Evolutionary conservation across 2,113 vertebrate genomes (phyloP).

Genomic region (Zapus hudsonius): DNA sequence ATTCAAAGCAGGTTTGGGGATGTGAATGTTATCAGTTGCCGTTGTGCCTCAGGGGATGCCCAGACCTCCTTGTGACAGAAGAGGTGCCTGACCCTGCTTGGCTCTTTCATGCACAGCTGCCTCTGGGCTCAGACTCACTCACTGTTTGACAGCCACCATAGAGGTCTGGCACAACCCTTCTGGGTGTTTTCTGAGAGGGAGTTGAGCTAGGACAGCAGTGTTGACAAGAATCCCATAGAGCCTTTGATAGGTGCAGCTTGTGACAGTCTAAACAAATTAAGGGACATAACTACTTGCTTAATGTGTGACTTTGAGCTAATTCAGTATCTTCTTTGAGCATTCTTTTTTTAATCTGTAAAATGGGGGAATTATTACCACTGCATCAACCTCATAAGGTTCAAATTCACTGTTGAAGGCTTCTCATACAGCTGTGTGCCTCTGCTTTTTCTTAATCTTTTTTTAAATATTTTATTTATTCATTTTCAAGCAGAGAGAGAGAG

Average conservation of each 20-base stretch:
- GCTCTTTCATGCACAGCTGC: accelerated
- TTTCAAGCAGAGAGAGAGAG: too few relatives aligned
- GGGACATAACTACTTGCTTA: neutral
- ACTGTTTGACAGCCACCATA: accelerated
- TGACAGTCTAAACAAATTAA: neutral
- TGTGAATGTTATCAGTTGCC: accelerated
- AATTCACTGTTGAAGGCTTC: neutral
- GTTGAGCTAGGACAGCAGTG: neutral
- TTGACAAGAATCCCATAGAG: neutral
- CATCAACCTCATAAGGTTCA: neutral
- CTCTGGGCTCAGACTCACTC: neutral
- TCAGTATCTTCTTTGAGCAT: neutral
- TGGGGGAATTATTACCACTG: neutral
- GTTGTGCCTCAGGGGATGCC: accelerated
- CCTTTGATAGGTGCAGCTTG: neutral
- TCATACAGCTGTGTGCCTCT: accelerated
- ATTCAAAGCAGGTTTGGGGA: neutral
- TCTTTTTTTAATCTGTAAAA: neutral
- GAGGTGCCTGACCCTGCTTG: neutral
- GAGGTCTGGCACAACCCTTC: neutral
- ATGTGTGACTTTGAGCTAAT: neutral
- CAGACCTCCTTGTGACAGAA: neutral
- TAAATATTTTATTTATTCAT: too few relatives aligned
- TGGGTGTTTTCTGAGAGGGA: neutral
- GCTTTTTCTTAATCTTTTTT: neutral